A percentile compares a stretch with the other conserved stretches of the same genome.
phyloP scores from a whole-genome alignment of 2,113 vertebrate genomes.

The Nipponia nippon region DNA sequence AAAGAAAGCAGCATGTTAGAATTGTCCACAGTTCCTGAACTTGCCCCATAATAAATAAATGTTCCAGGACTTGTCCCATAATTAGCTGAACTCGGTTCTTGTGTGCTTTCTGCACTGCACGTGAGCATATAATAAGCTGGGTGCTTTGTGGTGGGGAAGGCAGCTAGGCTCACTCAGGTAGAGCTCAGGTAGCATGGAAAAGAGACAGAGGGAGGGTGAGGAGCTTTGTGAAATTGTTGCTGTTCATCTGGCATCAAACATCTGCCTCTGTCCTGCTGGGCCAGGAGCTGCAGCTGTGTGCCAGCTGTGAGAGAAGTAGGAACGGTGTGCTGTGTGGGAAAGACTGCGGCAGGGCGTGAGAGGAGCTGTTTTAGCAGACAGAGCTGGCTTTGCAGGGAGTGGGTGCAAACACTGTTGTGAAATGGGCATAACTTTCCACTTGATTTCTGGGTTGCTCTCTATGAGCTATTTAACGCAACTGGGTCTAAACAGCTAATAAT shows the following conservation, averaged over 20 bases:
- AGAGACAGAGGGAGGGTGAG: not conserved
- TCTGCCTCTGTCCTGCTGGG: not conserved
- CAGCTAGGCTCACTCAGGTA: not conserved
- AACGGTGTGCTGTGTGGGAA: not conserved
- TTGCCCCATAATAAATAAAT: not conserved
- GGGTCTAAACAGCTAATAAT: not conserved
- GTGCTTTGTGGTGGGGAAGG: not conserved
- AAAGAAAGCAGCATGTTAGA: not conserved
- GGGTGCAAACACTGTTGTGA: not conserved
- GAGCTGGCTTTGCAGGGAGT: not conserved
- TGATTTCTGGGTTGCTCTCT: not conserved
- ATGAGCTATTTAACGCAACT: not conserved
- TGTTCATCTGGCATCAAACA: not conserved
- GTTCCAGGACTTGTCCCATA: not conserved
- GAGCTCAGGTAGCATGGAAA: not conserved
- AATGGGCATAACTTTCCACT: not conserved
- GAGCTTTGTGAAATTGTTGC: not conserved
- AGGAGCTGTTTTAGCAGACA: not conserved
- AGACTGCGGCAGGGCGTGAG: not conserved
- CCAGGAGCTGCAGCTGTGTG: not conserved
- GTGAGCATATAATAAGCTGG: not conserved
- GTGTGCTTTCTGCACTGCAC: not conserved
- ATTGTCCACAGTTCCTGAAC: not conserved
- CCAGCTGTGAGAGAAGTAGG: not conserved
- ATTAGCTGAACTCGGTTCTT: not conserved